These are phyloP conservation scores for Tinea semifulvella DNA, from an alignment of 2,888 invertebrate species.

Conservation along the genomic window DNA sequence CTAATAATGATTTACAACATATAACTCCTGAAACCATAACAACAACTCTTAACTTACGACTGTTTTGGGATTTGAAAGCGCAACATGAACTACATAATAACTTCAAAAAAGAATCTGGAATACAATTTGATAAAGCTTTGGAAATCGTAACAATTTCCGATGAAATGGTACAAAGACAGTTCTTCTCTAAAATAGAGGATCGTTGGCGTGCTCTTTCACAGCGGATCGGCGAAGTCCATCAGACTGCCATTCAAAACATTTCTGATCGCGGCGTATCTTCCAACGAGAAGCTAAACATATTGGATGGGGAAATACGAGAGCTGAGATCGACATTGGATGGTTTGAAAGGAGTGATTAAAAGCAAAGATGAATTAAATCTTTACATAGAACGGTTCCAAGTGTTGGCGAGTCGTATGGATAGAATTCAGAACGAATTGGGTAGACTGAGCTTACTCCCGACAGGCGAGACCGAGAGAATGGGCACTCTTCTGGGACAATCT, in stretches of 20 bases:
- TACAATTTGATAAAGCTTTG: slow-evolving; percentile 79
- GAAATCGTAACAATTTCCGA: slow-evolving; percentile 84
- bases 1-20: slow-evolving; percentile 74
- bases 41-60: slow-evolving; percentile 76
- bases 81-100: slow-evolving; percentile 86
- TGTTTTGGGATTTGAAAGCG: slow-evolving; percentile 90
- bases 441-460: slow-evolving; percentile 78
- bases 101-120: slow-evolving; percentile 75
- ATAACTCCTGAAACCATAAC: slow-evolving; percentile 72
- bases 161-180: slow-evolving; percentile 82
- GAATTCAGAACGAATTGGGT: slow-evolving; percentile 83
- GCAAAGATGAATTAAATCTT: slow-evolving; percentile 81
- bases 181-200: slow-evolving; percentile 79
- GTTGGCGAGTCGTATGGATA: slow-evolving; percentile 75
- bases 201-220: slow-evolving; percentile 76
- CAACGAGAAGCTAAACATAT: slow-evolving; percentile 75
- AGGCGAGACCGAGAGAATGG: slow-evolving; percentile 79
- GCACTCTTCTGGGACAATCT: slow-evolving; percentile 73
- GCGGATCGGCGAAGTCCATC: slow-evolving; percentile 72
- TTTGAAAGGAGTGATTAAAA: slow-evolving; percentile 81
- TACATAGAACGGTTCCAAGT: slow-evolving; percentile 85
- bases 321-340: slow-evolving; percentile 74
- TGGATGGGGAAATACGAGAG: slow-evolving; percentile 82
- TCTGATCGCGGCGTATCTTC: slow-evolving; percentile 78
- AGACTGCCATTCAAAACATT: slow-evolving; percentile 73